Evolutionary conservation across 1,140 invertebrate genomes (phyloP), one percentile per base, ranked within the genome.

Genomic region (Anastrepha obliqua): DNA sequence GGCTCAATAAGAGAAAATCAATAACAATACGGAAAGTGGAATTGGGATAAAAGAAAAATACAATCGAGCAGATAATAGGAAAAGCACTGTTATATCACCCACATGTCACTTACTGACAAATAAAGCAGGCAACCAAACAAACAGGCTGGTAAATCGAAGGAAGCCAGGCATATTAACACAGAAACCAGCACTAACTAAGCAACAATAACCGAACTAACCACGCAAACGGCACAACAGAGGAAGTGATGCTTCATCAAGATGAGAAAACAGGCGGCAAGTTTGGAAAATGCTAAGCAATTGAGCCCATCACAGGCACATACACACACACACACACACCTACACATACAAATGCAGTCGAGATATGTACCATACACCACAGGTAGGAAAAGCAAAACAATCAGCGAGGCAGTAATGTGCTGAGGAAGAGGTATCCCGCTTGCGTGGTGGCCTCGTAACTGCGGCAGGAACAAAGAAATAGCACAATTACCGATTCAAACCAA

Each of bases 401-500:
- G 6, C 4, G 6, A 17, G 13, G n/a, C 29, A 78, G 8, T 6
- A 3, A 8, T 55, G 47, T 7, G 6, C 8, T 5, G 7, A 55
- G 0, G 5, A n/a, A 4, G 51, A 55, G 74, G 17, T 17, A 64
- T 9, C 13, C 70, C 17, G 17, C 20, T 13, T 51, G 17, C 42
- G 2, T 55, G 58, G 17, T 58, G 51, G 13, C 13, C 7, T 11
- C 20, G 44, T 47, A 15, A 60, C 29, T 29, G 29, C 11, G 55
- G 20, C 39, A 2, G 51, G 13, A 85, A 85, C 51, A 62, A 86
- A 20, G 20, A 60, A 62, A 17, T 7, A 62, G 88, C 87, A 90
- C 89, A 89, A 87, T 91, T 89, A 86, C 44, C 87, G 87, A 91
- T 58, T 90, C 90, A 89, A 91, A 89, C 90, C 91, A 91, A 91